Evolutionary conservation across 2,888 invertebrate species (phyloP).

Genomic region (Sarcophaga subvicina): DNA sequence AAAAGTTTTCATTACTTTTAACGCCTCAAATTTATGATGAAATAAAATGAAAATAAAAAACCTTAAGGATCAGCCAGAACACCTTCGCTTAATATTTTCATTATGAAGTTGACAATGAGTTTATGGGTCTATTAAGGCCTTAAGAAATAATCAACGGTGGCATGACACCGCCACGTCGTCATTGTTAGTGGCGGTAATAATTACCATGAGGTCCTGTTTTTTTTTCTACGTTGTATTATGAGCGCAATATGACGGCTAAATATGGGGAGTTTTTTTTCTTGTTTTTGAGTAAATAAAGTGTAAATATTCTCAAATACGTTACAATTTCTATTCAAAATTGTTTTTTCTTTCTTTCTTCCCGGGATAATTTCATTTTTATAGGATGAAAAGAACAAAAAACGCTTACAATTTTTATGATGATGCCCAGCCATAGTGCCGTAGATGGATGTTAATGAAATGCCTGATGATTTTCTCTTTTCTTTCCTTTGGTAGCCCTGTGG

Average conservation of each 20-base stretch:
- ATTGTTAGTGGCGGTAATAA: constrained; percentile 71
- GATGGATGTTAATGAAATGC: too few relatives aligned
- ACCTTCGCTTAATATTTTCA: constrained; percentile 76
- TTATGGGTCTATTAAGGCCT: constrained; percentile 15
- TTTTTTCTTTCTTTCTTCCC: not conserved
- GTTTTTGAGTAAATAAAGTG: constrained; percentile 58
- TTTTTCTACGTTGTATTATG: not conserved
- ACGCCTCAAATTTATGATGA: constrained; percentile 42
- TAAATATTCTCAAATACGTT: constrained; percentile 53
- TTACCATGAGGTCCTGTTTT: constrained; percentile 50
- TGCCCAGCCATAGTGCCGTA: constrained; percentile 5
- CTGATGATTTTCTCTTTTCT: not conserved
- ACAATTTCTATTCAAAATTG: constrained; percentile 18
- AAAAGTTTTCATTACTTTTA: constrained; percentile 22
- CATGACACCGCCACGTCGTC: not conserved
- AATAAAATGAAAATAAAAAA: not conserved
- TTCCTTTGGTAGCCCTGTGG: constrained; percentile 46
- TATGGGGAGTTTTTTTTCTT: constrained; percentile 46
- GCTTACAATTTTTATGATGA: constrained; percentile 48
- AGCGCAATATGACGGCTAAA: constrained; percentile 45
- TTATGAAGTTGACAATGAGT: constrained; percentile 76
- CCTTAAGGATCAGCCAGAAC: constrained; percentile 72
- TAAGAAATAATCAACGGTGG: not conserved
- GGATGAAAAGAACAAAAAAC: not conserved
- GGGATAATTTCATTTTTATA: constrained; percentile 62